A percentile compares a stretch with the other conserved stretches of the same genome.
These are phyloP conservation scores for Drosophila bifasciata DNA, from an alignment of 1,140 invertebrate species.

Conservation along the genomic window DNA sequence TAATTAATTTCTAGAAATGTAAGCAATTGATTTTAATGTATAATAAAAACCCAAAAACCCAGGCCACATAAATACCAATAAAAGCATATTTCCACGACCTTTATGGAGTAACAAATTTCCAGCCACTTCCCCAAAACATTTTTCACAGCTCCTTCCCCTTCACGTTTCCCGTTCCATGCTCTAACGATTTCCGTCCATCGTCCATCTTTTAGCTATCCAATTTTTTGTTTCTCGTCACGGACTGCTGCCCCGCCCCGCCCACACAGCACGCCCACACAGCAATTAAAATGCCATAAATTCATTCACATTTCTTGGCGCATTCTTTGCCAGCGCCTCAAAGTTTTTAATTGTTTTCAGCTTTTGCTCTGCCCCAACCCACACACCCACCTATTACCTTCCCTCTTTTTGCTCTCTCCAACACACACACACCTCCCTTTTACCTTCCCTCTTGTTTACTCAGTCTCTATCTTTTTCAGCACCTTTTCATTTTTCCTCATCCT, in stretches of 20 bases:
- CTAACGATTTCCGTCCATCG: not conserved
- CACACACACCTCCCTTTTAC: no score
- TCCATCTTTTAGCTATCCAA: not conserved
- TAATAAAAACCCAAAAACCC: no score
- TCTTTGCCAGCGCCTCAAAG: conserved; percentile 52
- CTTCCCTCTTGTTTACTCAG: not conserved
- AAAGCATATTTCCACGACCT: no score
- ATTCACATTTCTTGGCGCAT: conserved; percentile 64
- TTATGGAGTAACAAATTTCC: no score
- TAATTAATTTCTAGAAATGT: no score
- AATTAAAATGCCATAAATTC: conserved; percentile 74
- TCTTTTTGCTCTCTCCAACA: not conserved
- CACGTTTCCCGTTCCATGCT: not conserved
- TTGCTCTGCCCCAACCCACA: not conserved
- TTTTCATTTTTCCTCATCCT: conserved; percentile 15
- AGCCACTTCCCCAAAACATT: no score
- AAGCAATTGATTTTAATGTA: no score
- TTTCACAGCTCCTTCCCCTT: no score
- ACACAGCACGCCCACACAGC: conserved; percentile 23
- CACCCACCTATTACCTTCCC: not conserved
- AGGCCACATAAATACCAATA: no score
- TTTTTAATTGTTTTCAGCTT: conserved; percentile 74
- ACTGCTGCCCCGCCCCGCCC: not conserved
- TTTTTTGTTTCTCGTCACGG: not conserved
- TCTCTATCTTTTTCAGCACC: not conserved